phyloP scores from a whole-genome alignment of 2,797 vertebrate species.

The Gallinago nigripennis region DNA sequence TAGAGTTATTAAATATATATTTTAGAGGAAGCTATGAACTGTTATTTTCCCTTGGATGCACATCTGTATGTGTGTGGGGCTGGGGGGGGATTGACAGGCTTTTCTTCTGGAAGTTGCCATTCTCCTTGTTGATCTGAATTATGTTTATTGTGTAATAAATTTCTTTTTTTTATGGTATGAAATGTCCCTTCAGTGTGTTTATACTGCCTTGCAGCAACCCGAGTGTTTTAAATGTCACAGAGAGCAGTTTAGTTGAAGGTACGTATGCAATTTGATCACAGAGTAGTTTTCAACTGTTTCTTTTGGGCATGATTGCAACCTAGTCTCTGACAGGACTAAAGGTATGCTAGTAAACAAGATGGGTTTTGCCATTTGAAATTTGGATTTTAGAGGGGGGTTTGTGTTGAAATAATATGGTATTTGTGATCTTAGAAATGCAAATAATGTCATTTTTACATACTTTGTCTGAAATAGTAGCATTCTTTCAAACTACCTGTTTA shows the following conservation, averaged over 20 bases:
- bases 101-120: slow-evolving; percentile 19
- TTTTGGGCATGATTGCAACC: not conserved
- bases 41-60: not conserved
- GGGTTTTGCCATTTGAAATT: not conserved
- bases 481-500: not conserved
- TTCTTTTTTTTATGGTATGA: not conserved
- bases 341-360: not conserved
- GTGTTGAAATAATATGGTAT: not conserved
- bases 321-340: not conserved
- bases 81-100: not conserved
- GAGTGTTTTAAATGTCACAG: not conserved
- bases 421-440: not conserved
- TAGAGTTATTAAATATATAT: slow-evolving; percentile 33
- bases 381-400: not conserved
- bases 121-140: slow-evolving; percentile 24
- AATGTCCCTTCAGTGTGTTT: not conserved
- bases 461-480: not conserved
- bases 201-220: not conserved
- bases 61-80: not conserved
- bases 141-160: not conserved
- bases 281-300: not conserved
- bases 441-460: not conserved
- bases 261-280: not conserved
- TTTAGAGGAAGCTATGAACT: not conserved
- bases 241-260: not conserved